These are phyloP conservation scores for Ibycter americanus DNA, from an alignment of 2,797 vertebrate genomes.

Conservation along the genomic window DNA sequence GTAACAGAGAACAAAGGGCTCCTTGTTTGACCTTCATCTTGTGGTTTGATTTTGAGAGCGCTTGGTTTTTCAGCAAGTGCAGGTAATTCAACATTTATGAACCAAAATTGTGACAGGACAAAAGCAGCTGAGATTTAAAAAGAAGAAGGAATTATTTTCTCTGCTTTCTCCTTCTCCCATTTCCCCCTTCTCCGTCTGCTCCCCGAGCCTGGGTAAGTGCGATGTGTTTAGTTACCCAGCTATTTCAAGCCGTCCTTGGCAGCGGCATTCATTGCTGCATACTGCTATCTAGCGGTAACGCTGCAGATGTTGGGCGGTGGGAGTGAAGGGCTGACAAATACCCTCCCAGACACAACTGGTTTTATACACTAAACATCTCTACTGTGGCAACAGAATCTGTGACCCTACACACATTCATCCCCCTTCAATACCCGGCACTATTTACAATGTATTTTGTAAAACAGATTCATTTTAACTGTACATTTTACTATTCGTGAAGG, in stretches of 20 bases:
- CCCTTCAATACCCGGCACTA: not conserved
- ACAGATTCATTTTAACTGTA: not conserved
- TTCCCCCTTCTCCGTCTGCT: not conserved
- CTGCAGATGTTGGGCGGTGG: not conserved
- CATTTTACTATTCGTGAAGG: not conserved
- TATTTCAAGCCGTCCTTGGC: not conserved
- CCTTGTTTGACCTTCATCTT: not conserved
- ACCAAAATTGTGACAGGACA: not conserved
- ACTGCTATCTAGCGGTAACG: conserved; percentile 56
- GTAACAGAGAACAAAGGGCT: not conserved
- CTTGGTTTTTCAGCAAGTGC: not conserved
- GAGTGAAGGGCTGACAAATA: not conserved
- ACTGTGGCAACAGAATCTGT: not conserved
- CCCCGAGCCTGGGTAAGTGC: fast-evolving
- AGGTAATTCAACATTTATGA: not conserved
- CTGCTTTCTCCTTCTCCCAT: not conserved
- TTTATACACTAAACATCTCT: not conserved
- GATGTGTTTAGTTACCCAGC: fast-evolving
- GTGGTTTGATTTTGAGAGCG: not conserved
- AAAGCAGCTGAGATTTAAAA: not conserved
- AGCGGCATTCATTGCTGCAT: not conserved
- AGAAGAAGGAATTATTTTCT: not conserved
- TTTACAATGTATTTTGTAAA: not conserved
- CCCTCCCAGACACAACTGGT: not conserved
- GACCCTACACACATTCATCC: not conserved